Conservation (phyloP, 1,140 invertebrate genomes). For the Cephus cinctus region DNA sequence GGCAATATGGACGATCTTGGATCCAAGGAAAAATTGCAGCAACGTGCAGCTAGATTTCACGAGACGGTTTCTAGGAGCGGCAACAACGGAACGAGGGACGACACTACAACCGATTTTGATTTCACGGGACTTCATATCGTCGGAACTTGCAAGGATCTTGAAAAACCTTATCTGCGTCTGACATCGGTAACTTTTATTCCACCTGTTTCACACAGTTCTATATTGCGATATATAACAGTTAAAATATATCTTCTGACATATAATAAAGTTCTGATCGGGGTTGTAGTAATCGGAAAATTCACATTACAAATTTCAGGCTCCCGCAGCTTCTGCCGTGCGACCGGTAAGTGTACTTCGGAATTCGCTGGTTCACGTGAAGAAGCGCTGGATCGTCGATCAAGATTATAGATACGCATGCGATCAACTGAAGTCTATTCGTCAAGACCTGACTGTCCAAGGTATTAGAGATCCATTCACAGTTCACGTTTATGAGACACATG, state of each 20-base stretch:
- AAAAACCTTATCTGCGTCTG: constrained; percentile 92
- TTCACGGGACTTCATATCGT: constrained; percentile 85
- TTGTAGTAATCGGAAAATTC: constrained; percentile 13
- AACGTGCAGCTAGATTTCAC: constrained; percentile 84
- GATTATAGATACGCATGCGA: constrained; percentile 97
- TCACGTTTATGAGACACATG: constrained; percentile 97
- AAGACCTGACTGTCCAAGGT: constrained; percentile 98
- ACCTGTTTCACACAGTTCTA: neutral
- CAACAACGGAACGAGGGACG: constrained; percentile 58
- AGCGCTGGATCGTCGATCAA: constrained; percentile 82
- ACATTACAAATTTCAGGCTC: constrained; percentile 70
- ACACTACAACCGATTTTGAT: constrained; percentile 70
- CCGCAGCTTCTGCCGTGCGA: constrained; percentile 86
- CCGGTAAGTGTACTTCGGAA: constrained; percentile 82
- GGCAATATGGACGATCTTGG: constrained; percentile 63
- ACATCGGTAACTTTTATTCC: constrained; percentile 67
- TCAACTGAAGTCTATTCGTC: constrained; percentile 97
- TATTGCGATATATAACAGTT: neutral
- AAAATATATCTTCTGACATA: constrained; percentile 8
- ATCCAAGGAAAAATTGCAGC: constrained; percentile 73
- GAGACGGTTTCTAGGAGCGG: constrained; percentile 45
- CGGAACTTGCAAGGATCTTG: constrained; percentile 88
- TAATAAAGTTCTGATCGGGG: neutral
- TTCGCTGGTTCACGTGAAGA: constrained; percentile 87
- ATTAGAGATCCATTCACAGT: constrained; percentile 92